These are phyloP conservation scores for Incurvaria masculella DNA, from an alignment of 2,888 invertebrate genomes.

Conservation along the genomic window DNA sequence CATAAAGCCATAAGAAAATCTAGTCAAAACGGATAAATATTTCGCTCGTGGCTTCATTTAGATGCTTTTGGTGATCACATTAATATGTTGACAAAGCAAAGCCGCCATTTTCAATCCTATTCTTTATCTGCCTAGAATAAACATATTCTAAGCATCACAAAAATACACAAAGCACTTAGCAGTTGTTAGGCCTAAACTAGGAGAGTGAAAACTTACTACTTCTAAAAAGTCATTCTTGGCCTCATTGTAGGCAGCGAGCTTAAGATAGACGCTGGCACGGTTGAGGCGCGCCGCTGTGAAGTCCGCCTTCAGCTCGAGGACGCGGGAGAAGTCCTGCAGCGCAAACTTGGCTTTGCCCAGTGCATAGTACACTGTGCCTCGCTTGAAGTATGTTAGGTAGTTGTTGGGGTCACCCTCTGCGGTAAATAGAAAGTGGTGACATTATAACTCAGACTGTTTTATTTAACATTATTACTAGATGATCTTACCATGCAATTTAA, in stretches of 20 bases:
- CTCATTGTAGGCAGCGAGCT: constrained; percentile 79
- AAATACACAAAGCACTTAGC: too few species aligned
- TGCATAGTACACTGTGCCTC: constrained; percentile 95
- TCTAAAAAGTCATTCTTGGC: constrained; percentile 79
- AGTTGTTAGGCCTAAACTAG: too few species aligned
- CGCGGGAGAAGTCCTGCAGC: constrained; percentile 88
- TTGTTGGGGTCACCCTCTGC: constrained; percentile 93
- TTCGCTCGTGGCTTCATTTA: too few species aligned
- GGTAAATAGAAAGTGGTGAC: constrained; percentile 21
- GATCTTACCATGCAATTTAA: neutral
- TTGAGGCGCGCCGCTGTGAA: constrained; percentile 86
- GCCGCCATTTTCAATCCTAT: too few species aligned
- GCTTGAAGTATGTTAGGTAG: constrained; percentile 93
- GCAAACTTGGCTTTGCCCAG: constrained; percentile 95
- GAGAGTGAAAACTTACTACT: constrained; percentile 84
- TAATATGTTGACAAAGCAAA: too few species aligned
- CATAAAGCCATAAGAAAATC: too few species aligned
- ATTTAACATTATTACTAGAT: neutral
- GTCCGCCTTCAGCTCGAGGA: constrained; percentile 91
- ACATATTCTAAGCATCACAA: too few species aligned
- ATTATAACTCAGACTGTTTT: neutral
- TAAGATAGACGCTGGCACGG: constrained; percentile 84
- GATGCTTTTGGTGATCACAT: too few species aligned
- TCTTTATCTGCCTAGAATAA: too few species aligned
- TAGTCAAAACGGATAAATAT: too few species aligned